Conservation (phyloP, 1,140 invertebrate genomes). For the Campoletis sonorensis region DNA sequence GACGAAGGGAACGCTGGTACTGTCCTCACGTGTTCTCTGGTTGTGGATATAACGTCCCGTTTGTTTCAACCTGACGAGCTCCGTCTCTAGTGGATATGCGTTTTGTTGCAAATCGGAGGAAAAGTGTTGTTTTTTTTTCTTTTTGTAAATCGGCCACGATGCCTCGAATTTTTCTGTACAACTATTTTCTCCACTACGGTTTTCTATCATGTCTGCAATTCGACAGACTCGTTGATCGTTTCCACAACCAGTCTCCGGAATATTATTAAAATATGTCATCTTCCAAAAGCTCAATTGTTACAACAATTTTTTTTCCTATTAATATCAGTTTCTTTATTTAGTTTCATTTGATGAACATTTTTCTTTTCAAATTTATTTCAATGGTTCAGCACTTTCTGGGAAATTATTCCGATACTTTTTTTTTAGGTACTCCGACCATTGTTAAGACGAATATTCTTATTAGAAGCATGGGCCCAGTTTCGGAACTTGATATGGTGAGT, state of each 20-base stretch:
- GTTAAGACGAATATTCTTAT: slow-evolving; percentile 95
- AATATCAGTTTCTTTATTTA: slow-evolving; percentile 49
- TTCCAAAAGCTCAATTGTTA: background rate
- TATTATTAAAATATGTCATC: slow-evolving; percentile 2
- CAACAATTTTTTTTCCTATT: background rate
- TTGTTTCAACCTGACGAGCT: slow-evolving; percentile 11
- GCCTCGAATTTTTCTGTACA: background rate
- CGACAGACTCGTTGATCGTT: slow-evolving; percentile 5
- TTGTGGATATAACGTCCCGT: background rate
- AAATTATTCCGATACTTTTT: slow-evolving; percentile 53
- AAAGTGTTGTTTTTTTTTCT: background rate
- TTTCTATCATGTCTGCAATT: background rate
- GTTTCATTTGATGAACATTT: slow-evolving; percentile 51
- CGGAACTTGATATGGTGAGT: slow-evolving; percentile 95
- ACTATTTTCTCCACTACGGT: background rate
- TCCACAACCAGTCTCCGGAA: background rate
- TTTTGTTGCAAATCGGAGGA: slow-evolving; percentile 4
- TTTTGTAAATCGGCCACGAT: background rate
- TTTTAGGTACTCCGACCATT: slow-evolving; percentile 88
- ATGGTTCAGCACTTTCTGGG: background rate
- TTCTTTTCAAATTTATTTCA: background rate
- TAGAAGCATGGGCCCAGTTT: slow-evolving; percentile 96
- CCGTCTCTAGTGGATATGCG: slow-evolving; percentile 8
- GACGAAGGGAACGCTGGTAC: background rate
- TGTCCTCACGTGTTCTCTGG: background rate